Percentiles rank a stretch among this genome's conserved stretches.
Conservation (phyloP, 2,113 vertebrate species). For the Baryphthengus martii region DNA sequence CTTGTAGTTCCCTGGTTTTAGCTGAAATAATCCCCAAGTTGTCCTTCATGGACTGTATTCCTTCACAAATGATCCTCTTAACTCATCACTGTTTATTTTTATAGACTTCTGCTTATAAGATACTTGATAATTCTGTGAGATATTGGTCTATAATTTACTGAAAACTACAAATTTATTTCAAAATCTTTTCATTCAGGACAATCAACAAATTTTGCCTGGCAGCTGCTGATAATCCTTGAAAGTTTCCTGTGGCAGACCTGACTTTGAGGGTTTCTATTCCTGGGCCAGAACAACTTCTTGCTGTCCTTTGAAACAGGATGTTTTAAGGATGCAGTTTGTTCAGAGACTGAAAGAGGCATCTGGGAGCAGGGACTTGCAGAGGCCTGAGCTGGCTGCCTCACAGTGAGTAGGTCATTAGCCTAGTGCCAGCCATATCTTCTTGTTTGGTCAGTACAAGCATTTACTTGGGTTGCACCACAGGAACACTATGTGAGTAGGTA, state of each 20-base stretch:
- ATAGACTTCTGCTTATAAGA: neutral
- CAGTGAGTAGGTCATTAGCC: neutral
- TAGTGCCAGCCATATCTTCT: neutral
- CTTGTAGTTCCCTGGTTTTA: neutral
- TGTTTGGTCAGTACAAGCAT: neutral
- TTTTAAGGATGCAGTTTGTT: neutral
- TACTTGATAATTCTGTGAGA: neutral
- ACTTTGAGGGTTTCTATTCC: neutral
- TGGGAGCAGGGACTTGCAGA: neutral
- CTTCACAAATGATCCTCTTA: neutral
- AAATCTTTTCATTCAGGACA: no score
- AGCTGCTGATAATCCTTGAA: neutral
- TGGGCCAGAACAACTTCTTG: neutral
- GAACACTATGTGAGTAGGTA: neutral
- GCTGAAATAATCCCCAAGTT: neutral
- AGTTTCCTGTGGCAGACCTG: neutral
- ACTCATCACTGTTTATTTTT: neutral
- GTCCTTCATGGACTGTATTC: neutral
- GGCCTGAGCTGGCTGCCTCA: fast-evolving
- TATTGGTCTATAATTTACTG: neutral
- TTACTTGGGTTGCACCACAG: neutral
- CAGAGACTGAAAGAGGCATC: neutral
- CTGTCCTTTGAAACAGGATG: neutral
- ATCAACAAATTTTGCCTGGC: neutral
- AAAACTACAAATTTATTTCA: neutral